A percentile compares a stretch with the other conserved stretches of the same genome.
Conservation (phyloP, 2,113 vertebrate genomes). For the Mormyrus lacerda region DNA sequence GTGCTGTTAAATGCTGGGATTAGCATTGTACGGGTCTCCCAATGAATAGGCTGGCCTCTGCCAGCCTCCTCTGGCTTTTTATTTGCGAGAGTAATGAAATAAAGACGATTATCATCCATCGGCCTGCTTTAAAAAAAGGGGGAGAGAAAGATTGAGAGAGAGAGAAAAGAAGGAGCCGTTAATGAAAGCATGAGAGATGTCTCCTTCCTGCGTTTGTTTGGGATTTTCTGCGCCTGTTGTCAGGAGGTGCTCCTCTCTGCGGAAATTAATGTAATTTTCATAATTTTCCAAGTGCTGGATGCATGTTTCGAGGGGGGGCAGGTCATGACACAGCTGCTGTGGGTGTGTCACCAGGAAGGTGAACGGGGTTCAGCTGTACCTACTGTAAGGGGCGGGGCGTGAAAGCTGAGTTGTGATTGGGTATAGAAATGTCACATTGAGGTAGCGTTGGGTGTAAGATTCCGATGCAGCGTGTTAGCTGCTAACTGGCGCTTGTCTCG, state of each 20-base stretch:
- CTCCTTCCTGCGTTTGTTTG: slow-evolving; percentile 77
- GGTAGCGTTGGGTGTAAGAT: background rate
- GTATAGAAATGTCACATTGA: background rate
- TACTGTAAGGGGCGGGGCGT: slow-evolving; percentile 28
- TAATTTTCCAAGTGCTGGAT: slow-evolving; percentile 55
- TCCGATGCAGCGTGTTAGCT: background rate
- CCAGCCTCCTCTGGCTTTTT: slow-evolving; percentile 78
- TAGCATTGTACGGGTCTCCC: slow-evolving; percentile 94
- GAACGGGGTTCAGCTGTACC: background rate
- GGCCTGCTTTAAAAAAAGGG: slow-evolving; percentile 68
- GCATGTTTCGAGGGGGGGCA: background rate
- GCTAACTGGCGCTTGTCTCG: background rate
- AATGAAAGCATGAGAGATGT: slow-evolving; percentile 77
- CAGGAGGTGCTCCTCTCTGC: slow-evolving; percentile 70
- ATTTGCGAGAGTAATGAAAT: slow-evolving; percentile 88
- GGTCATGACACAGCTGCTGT: background rate
- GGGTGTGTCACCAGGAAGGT: background rate
- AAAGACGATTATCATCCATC: slow-evolving; percentile 93
- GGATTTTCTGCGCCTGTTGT: slow-evolving; percentile 79
- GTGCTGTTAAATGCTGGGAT: slow-evolving; percentile 99
- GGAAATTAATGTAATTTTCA: slow-evolving; percentile 80
- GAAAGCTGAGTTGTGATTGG: background rate
- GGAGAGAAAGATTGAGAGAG: background rate
- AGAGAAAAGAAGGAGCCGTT: slow-evolving; percentile 33
- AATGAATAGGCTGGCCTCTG: slow-evolving; percentile 94